phyloP scores from a whole-genome alignment of 2,113 vertebrate genomes.

The Saiga tatarica region DNA sequence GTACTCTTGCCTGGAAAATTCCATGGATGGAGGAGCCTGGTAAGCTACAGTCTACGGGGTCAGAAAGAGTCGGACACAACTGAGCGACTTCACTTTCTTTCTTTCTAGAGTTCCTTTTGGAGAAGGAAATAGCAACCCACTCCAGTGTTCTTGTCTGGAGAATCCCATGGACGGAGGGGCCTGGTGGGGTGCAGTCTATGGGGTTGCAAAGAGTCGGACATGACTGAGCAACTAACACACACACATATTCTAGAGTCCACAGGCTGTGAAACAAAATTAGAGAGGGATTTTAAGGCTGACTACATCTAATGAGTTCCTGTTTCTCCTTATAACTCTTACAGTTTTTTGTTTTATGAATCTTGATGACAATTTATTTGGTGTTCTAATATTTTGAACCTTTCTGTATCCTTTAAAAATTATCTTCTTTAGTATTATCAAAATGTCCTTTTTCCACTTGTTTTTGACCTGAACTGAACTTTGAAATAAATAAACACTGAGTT shows the following conservation, averaged over 20 bases:
- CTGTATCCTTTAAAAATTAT: not conserved
- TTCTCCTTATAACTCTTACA: not conserved
- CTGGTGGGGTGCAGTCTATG: not conserved
- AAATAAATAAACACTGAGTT: not conserved
- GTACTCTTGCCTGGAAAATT: not conserved
- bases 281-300: not conserved
- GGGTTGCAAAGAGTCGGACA: not conserved
- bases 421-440: not conserved
- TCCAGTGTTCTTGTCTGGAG: not conserved
- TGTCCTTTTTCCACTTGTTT: not conserved
- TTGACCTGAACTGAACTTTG: not conserved
- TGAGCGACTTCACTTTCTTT: not conserved
- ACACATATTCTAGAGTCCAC: not conserved
- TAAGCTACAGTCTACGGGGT: not conserved
- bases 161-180: not conserved
- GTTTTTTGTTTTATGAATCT: not conserved
- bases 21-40: not conserved
- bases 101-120: not conserved
- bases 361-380: not conserved
- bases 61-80: not conserved
- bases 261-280: not conserved
- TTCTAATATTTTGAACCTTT: not conserved
- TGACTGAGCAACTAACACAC: not conserved
- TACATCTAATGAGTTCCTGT: not conserved
- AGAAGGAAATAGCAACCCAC: not conserved